phyloP scores from a whole-genome alignment of 2,888 invertebrate species.

The Selenia dentaria region DNA sequence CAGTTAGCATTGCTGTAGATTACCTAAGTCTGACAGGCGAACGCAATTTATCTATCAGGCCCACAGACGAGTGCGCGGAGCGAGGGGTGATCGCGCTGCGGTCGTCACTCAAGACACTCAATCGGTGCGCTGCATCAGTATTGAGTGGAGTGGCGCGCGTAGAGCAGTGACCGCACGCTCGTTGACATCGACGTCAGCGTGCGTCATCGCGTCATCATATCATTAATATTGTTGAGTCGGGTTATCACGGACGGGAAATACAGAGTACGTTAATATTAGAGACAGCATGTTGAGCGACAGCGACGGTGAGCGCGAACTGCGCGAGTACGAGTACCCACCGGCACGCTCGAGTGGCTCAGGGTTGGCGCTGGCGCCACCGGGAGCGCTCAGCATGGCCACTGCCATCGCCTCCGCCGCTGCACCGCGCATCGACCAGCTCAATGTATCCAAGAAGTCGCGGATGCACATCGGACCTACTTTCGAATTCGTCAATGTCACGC shows the following conservation, averaged over 20 bases:
- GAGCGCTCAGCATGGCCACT: not conserved
- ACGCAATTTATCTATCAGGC: no score
- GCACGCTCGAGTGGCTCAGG: not conserved
- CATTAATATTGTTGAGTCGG: no score
- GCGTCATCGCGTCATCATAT: not conserved
- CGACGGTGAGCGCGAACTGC: not conserved
- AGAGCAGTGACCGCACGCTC: not conserved
- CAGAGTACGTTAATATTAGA: no score
- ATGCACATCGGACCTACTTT: conserved; percentile 72
- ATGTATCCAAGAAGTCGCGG: conserved; percentile 59
- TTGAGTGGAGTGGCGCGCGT: not conserved
- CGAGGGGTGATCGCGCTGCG: not conserved
- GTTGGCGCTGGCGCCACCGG: not conserved
- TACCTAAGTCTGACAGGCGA: no score
- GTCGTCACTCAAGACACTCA: not conserved
- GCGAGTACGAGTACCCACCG: not conserved
- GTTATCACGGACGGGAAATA: no score
- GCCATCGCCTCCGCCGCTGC: conserved; percentile 39
- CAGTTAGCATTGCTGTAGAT: no score
- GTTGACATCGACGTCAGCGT: not conserved
- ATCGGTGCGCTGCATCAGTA: not conserved
- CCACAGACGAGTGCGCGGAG: no score
- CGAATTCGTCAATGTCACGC: conserved; percentile 61
- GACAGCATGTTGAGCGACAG: not conserved
- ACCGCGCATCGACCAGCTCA: conserved; percentile 55